Evolutionary conservation across 2,888 invertebrate genomes (phyloP), one percentile per base, ranked within the genome.

Genomic region (Caenorhabditis macrosperma): DNA sequence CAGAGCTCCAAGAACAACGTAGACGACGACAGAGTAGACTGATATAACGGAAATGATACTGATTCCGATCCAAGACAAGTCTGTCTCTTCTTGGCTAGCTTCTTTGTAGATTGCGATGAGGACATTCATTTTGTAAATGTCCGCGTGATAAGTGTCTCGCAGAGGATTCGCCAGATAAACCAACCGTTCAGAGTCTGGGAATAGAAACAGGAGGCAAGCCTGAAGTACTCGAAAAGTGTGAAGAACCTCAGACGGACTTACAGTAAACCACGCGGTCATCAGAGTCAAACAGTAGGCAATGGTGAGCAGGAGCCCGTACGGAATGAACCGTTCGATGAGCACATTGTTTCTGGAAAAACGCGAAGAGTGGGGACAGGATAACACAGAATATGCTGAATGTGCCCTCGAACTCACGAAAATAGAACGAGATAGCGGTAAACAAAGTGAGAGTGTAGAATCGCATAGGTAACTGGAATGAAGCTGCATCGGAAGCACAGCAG

Each of bases 381-480:
- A 38, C 15, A 10, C 3, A 15, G 6, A 2, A 15, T 7, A 5
- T 33, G 5, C 33, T 33, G 10, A 33, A 38, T 38, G 38, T 9
- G 38, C 15, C 15, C 5, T 7, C 1, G 3, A 17, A 17, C 33
- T 12, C 10, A 55, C 55, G 12, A 9, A 22, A 60, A 69, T 0
- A 69, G 12, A 2, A 52, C 52, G 24, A 50, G 35, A 20, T 38
- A 59, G 7, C 69, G 50, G 24, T 69, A 69, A 6, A 69, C 28
- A 41, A 69, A 69, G n/a, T 69, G 60, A 15, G 60, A 30, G 17
- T 60, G 60, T 6, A 69, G 48, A 41, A 69, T 52, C 17, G 60
- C 69, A 28, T 69, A 69, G 0, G 60, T 22, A n/a, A 50, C 69
- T 4, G 69, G 59, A 22, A 69, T 50, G 22, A 69, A 60, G 4